Conservation (phyloP, 2,888 invertebrate genomes). For the Caradrina clavipalpis region DNA sequence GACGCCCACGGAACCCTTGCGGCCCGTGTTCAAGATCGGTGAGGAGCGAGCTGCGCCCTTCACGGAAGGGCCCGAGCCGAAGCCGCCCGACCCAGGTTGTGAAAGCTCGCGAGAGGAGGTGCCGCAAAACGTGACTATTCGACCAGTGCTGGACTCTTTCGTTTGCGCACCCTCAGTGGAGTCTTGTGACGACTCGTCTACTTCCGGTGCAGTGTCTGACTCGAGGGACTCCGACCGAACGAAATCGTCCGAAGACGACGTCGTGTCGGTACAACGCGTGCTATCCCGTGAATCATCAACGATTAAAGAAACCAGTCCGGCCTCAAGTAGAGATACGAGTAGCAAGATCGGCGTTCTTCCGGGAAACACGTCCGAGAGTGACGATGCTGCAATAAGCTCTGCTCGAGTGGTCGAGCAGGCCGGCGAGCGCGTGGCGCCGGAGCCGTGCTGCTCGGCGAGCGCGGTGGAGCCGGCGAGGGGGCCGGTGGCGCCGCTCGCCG, state of each 20-base stretch:
- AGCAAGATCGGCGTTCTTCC: conserved; percentile 74
- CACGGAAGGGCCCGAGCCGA: conserved; percentile 54
- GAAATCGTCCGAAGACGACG: conserved; percentile 71
- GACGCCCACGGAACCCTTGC: conserved; percentile 81
- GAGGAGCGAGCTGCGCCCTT: conserved; percentile 59
- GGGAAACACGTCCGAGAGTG: conserved; percentile 61
- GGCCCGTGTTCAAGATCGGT: conserved; percentile 61
- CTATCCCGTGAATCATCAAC: conserved; percentile 76
- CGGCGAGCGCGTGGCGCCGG: conserved; percentile 35
- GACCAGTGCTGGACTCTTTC: conserved; percentile 54
- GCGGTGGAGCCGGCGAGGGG: conserved; percentile 65
- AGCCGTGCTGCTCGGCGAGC: conserved; percentile 34
- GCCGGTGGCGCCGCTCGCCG: conserved; percentile 92
- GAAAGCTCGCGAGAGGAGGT: conserved; percentile 68
- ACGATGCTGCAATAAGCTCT: conserved; percentile 49
- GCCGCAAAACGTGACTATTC: conserved; percentile 65
- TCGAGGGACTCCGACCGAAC: conserved; percentile 70
- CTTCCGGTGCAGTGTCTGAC: conserved; percentile 69
- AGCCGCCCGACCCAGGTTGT: conserved; percentile 60
- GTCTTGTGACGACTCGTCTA: conserved; percentile 67
- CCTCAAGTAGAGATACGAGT: conserved; percentile 73
- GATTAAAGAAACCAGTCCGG: conserved; percentile 75
- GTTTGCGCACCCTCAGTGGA: conserved; percentile 60
- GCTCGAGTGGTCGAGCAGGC: conserved; percentile 45
- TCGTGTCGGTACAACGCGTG: conserved; percentile 67